Percentiles rank a stretch among this genome's conserved stretches.
These are phyloP conservation scores for Oligia latruncula DNA, from an alignment of 2,888 invertebrate genomes.

Conservation along the genomic window DNA sequence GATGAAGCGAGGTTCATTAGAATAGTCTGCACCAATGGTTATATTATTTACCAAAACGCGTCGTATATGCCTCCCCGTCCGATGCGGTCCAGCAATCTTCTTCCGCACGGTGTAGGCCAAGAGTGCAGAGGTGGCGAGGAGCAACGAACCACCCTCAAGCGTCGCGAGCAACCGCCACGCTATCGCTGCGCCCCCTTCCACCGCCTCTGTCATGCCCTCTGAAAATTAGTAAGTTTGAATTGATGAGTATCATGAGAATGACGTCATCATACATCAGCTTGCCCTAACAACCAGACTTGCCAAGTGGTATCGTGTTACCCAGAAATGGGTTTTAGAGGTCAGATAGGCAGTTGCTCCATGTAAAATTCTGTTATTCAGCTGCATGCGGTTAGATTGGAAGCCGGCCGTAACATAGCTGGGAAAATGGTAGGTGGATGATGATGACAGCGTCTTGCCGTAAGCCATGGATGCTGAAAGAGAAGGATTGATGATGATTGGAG, in stretches of 20 bases:
- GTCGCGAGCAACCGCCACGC: slow-evolving; percentile 86
- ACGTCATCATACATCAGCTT: neutral
- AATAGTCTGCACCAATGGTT: neutral
- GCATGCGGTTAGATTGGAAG: neutral
- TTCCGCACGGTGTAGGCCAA: slow-evolving; percentile 80
- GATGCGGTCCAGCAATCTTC: slow-evolving; percentile 63
- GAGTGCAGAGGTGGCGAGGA: slow-evolving; percentile 81
- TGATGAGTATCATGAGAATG: neutral
- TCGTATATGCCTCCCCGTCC: slow-evolving; percentile 64
- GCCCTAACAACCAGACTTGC: neutral
- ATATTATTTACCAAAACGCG: slow-evolving; percentile 79
- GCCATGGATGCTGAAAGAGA: neutral
- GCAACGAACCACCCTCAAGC: slow-evolving; percentile 82
- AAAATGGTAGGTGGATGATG: neutral
- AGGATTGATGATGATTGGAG: neutral
- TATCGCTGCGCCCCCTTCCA: slow-evolving; percentile 79
- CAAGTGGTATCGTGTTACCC: neutral
- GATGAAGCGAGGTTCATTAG: neutral
- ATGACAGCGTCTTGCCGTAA: neutral
- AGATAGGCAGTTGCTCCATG: neutral
- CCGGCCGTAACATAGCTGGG: too few relatives aligned
- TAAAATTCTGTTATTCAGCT: neutral
- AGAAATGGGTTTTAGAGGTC: neutral
- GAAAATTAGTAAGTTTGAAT: slow-evolving; percentile 12
- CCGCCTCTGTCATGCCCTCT: slow-evolving; percentile 78